phyloP scores from a whole-genome alignment of 2,888 invertebrate genomes.

The Drosophila setosimentum region DNA sequence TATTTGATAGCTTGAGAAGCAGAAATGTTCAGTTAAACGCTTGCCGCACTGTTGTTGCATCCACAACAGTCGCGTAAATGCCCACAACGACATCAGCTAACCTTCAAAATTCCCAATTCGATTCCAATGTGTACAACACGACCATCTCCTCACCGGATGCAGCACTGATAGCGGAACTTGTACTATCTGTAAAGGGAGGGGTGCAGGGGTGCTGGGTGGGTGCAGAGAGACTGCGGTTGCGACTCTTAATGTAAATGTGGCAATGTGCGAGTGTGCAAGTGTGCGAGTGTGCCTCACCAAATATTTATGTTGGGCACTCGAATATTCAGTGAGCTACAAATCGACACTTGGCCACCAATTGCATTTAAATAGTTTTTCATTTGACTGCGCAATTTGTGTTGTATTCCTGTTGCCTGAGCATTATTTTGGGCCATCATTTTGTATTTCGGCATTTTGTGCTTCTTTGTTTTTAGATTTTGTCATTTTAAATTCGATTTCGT shows the following conservation, averaged over 20 bases:
- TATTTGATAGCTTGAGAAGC: constrained; percentile 35
- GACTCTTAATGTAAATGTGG: neutral
- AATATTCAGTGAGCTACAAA: constrained; percentile 77
- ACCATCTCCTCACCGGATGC: constrained; percentile 51
- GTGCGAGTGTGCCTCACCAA: constrained; percentile 20
- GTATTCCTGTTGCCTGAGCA: constrained; percentile 19
- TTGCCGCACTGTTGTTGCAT: constrained; percentile 36
- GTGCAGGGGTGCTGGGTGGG: neutral
- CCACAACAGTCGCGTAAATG: constrained; percentile 28
- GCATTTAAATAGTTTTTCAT: constrained; percentile 79
- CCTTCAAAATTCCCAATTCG: constrained; percentile 22
- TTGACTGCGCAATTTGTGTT: constrained; percentile 71
- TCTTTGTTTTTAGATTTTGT: neutral
- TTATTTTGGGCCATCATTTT: constrained; percentile 28
- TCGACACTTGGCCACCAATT: constrained; percentile 76
- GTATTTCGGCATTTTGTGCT: constrained; percentile 51
- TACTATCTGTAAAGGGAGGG: constrained; percentile 45
- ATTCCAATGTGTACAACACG: constrained; percentile 10
- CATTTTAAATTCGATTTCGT: neutral
- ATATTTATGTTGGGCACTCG: constrained; percentile 60
- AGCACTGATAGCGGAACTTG: constrained; percentile 69
- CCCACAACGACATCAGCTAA: constrained; percentile 40
- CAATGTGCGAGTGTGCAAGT: neutral
- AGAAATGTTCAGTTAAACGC: constrained; percentile 39
- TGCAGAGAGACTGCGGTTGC: neutral